These are phyloP conservation scores for Drosophila atripex DNA, from an alignment of 2,888 invertebrate species.

Conservation along the genomic window DNA sequence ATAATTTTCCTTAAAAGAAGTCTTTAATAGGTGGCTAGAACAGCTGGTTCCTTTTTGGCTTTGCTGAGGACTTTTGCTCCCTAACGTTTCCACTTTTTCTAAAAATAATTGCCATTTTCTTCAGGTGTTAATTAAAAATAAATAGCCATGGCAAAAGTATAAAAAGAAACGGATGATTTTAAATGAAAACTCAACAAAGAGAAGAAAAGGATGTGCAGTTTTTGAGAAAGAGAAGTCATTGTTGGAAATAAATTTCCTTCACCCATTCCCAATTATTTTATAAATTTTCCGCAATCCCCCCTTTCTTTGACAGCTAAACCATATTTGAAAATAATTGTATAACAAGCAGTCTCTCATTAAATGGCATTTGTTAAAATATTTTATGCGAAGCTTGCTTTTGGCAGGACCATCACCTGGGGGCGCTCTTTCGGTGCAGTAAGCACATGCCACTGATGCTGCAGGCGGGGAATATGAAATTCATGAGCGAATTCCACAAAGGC, in stretches of 20 bases:
- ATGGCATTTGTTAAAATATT: slow-evolving; percentile 1
- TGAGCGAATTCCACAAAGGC: slow-evolving; percentile 60
- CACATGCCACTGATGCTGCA: slow-evolving; percentile 12
- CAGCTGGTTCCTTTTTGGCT: slow-evolving; percentile 41
- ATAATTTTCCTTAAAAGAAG: not conserved
- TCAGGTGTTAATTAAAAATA: too few species aligned
- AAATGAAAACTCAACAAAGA: too few species aligned
- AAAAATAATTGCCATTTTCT: too few species aligned
- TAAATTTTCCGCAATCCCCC: too few species aligned
- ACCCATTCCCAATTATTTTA: too few species aligned
- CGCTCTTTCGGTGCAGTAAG: slow-evolving; percentile 6
- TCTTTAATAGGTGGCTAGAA: slow-evolving; percentile 27
- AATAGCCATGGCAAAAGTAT: too few species aligned
- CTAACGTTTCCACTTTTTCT: slow-evolving; percentile 1
- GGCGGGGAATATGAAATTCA: slow-evolving; percentile 69
- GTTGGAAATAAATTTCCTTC: too few species aligned
- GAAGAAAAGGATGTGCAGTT: too few species aligned
- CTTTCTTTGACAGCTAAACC: not conserved
- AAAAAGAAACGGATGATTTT: too few species aligned
- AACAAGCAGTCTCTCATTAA: slow-evolving; percentile 4
- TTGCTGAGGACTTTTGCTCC: slow-evolving; percentile 37
- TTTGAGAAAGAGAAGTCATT: too few species aligned
- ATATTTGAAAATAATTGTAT: not conserved
- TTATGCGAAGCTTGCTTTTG: slow-evolving; percentile 9
- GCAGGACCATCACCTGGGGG: slow-evolving; percentile 6